phyloP scores from a whole-genome alignment of 2,888 invertebrate genomes.

The Drosophila neotestacea region DNA sequence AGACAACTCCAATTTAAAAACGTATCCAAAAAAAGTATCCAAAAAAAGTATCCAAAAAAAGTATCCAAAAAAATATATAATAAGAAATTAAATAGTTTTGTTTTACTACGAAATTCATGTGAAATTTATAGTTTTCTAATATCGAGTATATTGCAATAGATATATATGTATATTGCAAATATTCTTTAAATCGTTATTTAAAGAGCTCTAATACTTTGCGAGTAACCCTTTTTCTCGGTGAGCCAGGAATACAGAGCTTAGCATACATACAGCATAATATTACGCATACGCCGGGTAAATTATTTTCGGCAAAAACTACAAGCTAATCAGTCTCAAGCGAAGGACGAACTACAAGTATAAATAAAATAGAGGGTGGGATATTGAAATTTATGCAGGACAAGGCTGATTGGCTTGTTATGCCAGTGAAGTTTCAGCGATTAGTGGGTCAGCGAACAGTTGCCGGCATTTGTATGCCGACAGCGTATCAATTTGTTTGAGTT shows the following conservation, averaged over 20 bases:
- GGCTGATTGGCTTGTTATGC: conserved; percentile 58
- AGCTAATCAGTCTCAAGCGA: conserved; percentile 22
- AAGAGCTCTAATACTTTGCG: too few species aligned
- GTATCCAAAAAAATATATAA: too few species aligned
- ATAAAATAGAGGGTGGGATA: conserved; percentile 14
- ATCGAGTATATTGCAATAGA: too few species aligned
- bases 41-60: too few species aligned
- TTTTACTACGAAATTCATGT: too few species aligned
- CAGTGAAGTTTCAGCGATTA: neutral
- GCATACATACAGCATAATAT: conserved; percentile 13
- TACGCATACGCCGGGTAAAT: conserved; percentile 50
- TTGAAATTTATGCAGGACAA: conserved; percentile 64
- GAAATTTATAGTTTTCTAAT: too few species aligned
- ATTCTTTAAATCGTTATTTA: too few species aligned
- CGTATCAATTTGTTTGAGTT: conserved; percentile 45
- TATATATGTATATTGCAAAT: too few species aligned
- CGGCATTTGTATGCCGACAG: conserved; percentile 59
- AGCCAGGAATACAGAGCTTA: neutral
- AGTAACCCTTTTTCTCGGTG: too few species aligned
- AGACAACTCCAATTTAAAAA: too few species aligned
- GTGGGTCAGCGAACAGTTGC: conserved; percentile 44
- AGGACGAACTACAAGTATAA: conserved; percentile 16
- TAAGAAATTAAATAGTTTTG: too few species aligned
- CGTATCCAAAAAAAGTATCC: too few species aligned
- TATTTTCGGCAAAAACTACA: conserved; percentile 1